A percentile compares a stretch with the other conserved stretches of the same genome.
These are phyloP conservation scores for Patella depressa DNA, from an alignment of 2,888 invertebrate genomes.

Conservation along the genomic window DNA sequence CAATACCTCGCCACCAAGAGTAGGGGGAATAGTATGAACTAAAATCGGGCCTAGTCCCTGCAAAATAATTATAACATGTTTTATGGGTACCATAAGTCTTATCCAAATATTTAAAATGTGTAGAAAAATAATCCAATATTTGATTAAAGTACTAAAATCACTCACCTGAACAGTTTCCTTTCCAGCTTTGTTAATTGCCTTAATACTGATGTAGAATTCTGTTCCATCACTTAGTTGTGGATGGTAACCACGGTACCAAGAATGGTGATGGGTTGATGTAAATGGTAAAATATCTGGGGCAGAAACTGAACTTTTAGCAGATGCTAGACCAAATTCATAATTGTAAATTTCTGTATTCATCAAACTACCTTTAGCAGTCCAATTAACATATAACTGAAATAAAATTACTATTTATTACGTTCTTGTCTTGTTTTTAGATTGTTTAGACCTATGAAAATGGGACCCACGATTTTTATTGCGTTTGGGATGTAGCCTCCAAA, in stretches of 20 bases:
- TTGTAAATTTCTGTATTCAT: slow-evolving; percentile 42
- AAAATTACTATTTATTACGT: too few relatives aligned
- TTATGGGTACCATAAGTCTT: too few relatives aligned
- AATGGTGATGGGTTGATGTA: slow-evolving; percentile 44
- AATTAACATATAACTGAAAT: slow-evolving; percentile 42
- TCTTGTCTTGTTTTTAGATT: too few relatives aligned
- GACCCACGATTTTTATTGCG: too few relatives aligned
- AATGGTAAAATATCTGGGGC: slow-evolving; percentile 42
- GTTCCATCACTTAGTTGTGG: slow-evolving; percentile 46
- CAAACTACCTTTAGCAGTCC: slow-evolving; percentile 39
- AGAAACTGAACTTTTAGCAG: slow-evolving; percentile 18
- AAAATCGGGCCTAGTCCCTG: slow-evolving; percentile 40
- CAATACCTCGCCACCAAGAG: slow-evolving; percentile 25
- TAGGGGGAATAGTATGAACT: slow-evolving; percentile 33
- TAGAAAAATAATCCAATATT: not conserved
- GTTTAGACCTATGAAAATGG: too few relatives aligned
- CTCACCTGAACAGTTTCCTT: slow-evolving; percentile 33
- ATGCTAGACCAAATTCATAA: slow-evolving; percentile 46
- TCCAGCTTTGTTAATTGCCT: slow-evolving; percentile 46
- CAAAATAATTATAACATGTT: not conserved
- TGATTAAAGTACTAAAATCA: not conserved
- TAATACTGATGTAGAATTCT: slow-evolving; percentile 47
- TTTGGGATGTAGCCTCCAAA: too few relatives aligned
- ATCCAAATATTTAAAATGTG: not conserved
- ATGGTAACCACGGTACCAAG: slow-evolving; percentile 37